Evolutionary conservation across 2,797 vertebrate genomes (phyloP).

Genomic region (Crocidura indochinensis): DNA sequence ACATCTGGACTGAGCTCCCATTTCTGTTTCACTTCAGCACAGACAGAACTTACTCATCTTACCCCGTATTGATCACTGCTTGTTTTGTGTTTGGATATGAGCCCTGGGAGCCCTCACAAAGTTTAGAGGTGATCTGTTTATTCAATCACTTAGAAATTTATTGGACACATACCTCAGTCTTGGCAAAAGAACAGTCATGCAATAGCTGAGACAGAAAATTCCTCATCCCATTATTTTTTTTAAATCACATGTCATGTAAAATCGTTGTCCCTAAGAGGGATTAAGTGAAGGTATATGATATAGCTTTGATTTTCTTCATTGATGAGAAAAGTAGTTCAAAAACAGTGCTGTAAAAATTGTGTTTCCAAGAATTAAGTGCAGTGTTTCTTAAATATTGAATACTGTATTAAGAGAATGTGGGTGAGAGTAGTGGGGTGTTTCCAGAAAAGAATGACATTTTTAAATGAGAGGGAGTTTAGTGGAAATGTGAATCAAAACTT

Average conservation of each 20-base stretch:
- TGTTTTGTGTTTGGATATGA: constrained; percentile 7
- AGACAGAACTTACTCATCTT: background rate
- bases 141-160: background rate
- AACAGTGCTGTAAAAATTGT: background rate
- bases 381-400: constrained; percentile 64
- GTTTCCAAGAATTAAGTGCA: background rate
- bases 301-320: background rate
- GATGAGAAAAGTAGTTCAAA: background rate
- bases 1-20: background rate
- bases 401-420: constrained; percentile 44
- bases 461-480: constrained; percentile 28
- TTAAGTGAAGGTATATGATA: background rate
- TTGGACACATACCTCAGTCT: background rate
- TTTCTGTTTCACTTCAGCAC: background rate
- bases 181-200: background rate
- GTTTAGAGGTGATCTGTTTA: background rate
- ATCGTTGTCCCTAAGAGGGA: background rate
- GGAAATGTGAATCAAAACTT: constrained; percentile 21
- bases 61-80: background rate
- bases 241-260: background rate
- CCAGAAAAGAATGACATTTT: constrained; percentile 48
- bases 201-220: background rate
- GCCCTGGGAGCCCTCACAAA: background rate
- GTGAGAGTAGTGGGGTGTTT: background rate
- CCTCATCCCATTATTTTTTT: fast-evolving